Evolutionary conservation across 2,888 invertebrate species (phyloP).

Genomic region (Meiosimyza platycephala): DNA sequence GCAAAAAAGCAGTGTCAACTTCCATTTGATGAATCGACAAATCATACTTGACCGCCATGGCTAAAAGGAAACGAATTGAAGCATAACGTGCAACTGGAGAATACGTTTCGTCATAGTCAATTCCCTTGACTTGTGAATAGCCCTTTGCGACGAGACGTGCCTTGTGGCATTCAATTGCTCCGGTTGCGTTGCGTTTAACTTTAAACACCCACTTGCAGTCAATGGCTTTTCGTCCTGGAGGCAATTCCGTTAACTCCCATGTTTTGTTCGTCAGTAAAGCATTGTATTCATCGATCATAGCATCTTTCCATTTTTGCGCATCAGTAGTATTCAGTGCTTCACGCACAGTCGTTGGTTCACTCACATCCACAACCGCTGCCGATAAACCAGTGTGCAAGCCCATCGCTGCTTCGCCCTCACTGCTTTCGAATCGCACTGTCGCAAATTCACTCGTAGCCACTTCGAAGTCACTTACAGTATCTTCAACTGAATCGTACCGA

Average conservation of each 20-base stretch:
- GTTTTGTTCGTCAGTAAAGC: no score
- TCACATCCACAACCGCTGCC: no score
- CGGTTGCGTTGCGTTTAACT: conserved; percentile 12
- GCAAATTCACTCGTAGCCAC: not conserved
- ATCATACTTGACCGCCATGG: not conserved
- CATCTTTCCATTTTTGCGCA: no score
- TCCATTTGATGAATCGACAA: conserved; percentile 15
- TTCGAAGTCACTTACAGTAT: conserved; percentile 3
- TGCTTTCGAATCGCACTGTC: no score
- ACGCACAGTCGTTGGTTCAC: no score
- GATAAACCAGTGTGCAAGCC: no score
- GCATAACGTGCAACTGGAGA: conserved; percentile 29
- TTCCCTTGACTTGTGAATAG: conserved; percentile 18
- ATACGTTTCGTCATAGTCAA: conserved; percentile 30
- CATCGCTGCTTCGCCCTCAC: no score
- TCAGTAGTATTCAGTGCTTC: no score
- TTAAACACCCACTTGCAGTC: not conserved
- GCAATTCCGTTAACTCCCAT: no score
- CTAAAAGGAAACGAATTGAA: not conserved
- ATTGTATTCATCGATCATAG: no score
- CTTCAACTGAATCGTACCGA: conserved; percentile 1
- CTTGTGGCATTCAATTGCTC: not conserved
- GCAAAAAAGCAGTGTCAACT: conserved; percentile 39
- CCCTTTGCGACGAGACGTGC: conserved; percentile 26
- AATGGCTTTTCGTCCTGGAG: no score